Base-by-base conservation (phyloP, 2,888 invertebrate genomes). In the Palloptera scutellata region DNA sequence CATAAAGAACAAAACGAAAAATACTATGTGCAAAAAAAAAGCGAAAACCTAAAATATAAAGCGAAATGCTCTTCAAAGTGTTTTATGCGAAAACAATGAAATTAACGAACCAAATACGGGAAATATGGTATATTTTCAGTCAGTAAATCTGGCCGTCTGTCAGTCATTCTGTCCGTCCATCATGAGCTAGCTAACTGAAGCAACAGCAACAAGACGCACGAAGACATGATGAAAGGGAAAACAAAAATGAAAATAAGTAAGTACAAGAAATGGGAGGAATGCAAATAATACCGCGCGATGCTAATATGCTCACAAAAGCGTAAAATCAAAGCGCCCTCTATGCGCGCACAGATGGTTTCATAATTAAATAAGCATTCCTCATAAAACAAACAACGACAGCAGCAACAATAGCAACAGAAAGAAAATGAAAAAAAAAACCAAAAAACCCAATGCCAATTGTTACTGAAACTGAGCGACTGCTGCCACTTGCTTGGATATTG, bases 281-380 rank as follows among this genome's bases (percentile, higher is more conserved):
- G 58, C 55, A 59, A 58, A 58, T 40, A 63, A 63, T 53, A 40
- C 45, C 52, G 60, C 59, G 63, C 20, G 62, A 57, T 61, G 57
- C 66, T n/a, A 68, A 68, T 30, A 12, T 68, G 61, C 62, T 63
- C 63, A 70, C 58, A 60, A 76, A 72, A 77, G 78, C 79, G 75
- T 78, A 77, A 80, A 80, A 80, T 80, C 79, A 80, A 79, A 80
- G 79, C 77, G 53, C 72, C 75, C 74, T 75, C 74, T 73, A 74
- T 76, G 75, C 57, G 73, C 74, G 76, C 76, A 77, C 79, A 78
- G 78, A 78, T 78, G 78, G 71, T 77, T 77, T 77, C 77, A 78
- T 78, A 78, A 78, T 78, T 79, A 78, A 78, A 78, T 78, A 79
- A 78, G 76, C 79, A 79, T 78, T 73, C 74, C 10, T 13, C 40